Percentiles rank a stretch among this genome's conserved stretches.
Conservation (phyloP, 2,113 vertebrate species). For the Serilophus lunatus region DNA sequence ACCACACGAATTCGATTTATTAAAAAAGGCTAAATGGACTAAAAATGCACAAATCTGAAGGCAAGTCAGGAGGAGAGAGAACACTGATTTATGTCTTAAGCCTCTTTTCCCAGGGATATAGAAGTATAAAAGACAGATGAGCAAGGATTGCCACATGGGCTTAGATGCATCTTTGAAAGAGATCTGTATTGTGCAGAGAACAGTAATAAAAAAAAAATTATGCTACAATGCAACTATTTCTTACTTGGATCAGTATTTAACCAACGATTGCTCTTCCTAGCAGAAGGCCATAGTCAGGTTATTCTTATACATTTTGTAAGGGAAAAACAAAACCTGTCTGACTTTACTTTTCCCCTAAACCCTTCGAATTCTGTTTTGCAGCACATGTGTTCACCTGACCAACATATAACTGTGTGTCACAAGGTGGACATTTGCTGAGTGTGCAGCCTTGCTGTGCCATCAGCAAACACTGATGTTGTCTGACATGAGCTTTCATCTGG, state of each 20-base stretch:
- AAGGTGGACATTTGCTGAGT: neutral
- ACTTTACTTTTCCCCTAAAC: neutral
- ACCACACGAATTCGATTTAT: neutral
- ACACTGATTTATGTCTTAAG: neutral
- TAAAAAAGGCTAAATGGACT: neutral
- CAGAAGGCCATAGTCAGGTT: slow-evolving; percentile 39
- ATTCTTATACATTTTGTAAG: slow-evolving; percentile 16
- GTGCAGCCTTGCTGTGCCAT: neutral
- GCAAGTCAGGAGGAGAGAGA: neutral
- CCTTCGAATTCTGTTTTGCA: neutral
- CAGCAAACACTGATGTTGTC: neutral
- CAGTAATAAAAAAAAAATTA: neutral
- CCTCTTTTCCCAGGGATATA: neutral
- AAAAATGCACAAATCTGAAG: neutral
- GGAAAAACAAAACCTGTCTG: slow-evolving; percentile 6
- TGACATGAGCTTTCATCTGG: neutral
- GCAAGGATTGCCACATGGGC: neutral
- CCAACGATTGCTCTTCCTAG: slow-evolving; percentile 31
- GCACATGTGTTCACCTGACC: neutral
- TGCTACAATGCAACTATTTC: neutral
- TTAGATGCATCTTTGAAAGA: slow-evolving; percentile 33
- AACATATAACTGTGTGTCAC: neutral
- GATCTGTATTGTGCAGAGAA: neutral
- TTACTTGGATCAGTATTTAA: slow-evolving; percentile 38
- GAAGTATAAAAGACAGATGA: neutral